Percentiles rank a stretch among this genome's conserved stretches.
phyloP scores from a whole-genome alignment of 2,888 invertebrate genomes.

The Anoplius nigerrimus region DNA sequence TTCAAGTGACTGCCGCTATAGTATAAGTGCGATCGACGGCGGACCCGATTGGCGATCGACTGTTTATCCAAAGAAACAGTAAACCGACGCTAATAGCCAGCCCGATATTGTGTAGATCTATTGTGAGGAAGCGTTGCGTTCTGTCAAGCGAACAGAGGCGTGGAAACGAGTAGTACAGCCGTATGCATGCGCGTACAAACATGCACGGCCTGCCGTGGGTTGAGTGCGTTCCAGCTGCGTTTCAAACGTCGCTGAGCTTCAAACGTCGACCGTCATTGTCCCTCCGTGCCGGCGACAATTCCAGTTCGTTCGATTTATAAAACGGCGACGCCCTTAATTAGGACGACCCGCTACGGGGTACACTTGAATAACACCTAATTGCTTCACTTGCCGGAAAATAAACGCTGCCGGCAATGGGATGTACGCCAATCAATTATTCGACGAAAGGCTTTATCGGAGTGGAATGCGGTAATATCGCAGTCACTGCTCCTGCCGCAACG shows the following conservation, averaged over 20 bases:
- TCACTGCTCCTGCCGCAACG: conserved; percentile 30
- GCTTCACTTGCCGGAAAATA: conserved; percentile 32
- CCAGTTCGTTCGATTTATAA: conserved; percentile 21
- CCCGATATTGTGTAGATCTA: too few relatives aligned
- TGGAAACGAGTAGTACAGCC: too few relatives aligned
- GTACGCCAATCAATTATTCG: conserved; percentile 21
- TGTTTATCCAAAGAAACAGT: too few relatives aligned
- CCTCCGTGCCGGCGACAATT: conserved; percentile 9
- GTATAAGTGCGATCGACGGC: too few relatives aligned
- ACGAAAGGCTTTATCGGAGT: conserved; percentile 36
- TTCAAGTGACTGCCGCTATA: too few relatives aligned
- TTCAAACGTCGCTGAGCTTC: conserved; percentile 24
- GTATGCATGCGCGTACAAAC: too few relatives aligned
- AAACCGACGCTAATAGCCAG: too few relatives aligned
- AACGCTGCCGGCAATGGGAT: conserved; percentile 22
- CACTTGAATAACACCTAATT: conserved; percentile 28
- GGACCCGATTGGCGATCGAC: too few relatives aligned
- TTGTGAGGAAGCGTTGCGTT: too few relatives aligned
- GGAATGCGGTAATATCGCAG: conserved; percentile 43
- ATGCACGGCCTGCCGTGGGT: too few relatives aligned
- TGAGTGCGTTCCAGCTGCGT: conserved; percentile 11
- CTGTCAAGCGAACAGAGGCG: too few relatives aligned
- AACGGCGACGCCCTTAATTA: conserved; percentile 42
- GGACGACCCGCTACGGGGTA: conserved; percentile 32
- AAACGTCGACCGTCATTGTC: conserved; percentile 4